Conservation (phyloP, 1,140 invertebrate species). For the Samia ricini region DNA sequence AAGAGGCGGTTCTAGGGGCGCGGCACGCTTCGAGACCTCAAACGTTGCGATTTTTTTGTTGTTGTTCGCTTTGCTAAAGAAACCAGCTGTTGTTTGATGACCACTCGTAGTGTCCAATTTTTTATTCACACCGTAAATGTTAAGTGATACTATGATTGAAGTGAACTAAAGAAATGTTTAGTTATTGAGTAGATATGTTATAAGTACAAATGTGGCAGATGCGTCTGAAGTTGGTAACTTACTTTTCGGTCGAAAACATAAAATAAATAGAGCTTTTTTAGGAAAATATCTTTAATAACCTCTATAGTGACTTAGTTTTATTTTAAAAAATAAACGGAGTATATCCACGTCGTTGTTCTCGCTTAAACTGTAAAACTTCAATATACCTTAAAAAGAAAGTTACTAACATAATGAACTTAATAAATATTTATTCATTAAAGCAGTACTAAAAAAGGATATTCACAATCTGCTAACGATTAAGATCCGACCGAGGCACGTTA, state of each 20-base stretch:
- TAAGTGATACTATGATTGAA: constrained; percentile 58
- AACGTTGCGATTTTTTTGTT: constrained; percentile 44
- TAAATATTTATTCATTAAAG: background rate
- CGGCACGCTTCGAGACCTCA: constrained; percentile 60
- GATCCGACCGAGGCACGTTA: background rate
- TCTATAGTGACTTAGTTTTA: background rate
- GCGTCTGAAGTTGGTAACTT: background rate
- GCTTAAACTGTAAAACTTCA: no score
- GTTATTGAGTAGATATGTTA: constrained; percentile 19
- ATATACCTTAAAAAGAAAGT: no score
- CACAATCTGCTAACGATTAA: background rate
- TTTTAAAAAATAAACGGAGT: no score
- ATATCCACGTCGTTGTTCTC: no score
- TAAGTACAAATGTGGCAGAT: background rate
- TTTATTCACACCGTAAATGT: constrained; percentile 40
- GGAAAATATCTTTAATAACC: background rate
- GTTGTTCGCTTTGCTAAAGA: constrained; percentile 29
- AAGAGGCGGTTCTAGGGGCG: constrained; percentile 51
- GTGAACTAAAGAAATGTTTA: constrained; percentile 34
- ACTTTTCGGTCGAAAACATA: background rate
- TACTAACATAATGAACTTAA: background rate
- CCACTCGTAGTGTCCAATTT: constrained; percentile 56
- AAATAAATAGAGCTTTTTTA: background rate
- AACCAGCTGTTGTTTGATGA: constrained; percentile 68
- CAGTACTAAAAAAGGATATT: background rate